Evolutionary conservation across 2,113 vertebrate species (phyloP), one percentile per base, ranked within the genome.

Genomic region (Brachirus orientalis): DNA sequence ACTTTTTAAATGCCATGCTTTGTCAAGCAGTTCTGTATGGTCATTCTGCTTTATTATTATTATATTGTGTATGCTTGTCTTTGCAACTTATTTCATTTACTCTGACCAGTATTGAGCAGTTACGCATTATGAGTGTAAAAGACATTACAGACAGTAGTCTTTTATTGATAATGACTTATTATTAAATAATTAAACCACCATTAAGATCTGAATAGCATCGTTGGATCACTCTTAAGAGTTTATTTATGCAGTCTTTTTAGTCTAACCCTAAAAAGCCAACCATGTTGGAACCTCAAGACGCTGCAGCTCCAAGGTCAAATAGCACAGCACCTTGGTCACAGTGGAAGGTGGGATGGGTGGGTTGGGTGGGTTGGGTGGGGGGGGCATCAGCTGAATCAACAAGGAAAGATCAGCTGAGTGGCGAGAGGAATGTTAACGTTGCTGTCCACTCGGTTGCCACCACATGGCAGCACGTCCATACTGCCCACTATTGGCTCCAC

Each of bases 301-400:
- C 63, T 81, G 56, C 43, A 43, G 20, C 80, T 75, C 69, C 87
- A 91, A 91, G 90, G 90, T 91, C 88, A 90, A 86, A n/a, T n/a
- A n/a, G n/a, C n/a, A n/a, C n/a, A 40, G 9, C 38, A 40, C 38
- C 12, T 40, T 40, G 38, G 9, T 40, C 38, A 40, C 38, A n/a
- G n/a, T n/a, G n/a, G n/a, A n/a, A n/a, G n/a, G n/a, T n/a, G n/a
- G n/a, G n/a, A n/a, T n/a, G n/a, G n/a, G n/a, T n/a, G n/a, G n/a
- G n/a, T n/a, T n/a, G n/a, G n/a, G n/a, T n/a, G n/a, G n/a, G 38
- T 40, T 19, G 5, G 7, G 19, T 13, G 14, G 40, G 40, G 11
- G 12, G 17, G 48, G 58, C 17, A 69, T 71, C 89, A 93, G 88
- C 90, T 93, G 91, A 88, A 88, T 87, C 86, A 93, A 90, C 90